Base-by-base conservation (phyloP, 2,113 vertebrate genomes). In the Sclerurus mexicanus region DNA sequence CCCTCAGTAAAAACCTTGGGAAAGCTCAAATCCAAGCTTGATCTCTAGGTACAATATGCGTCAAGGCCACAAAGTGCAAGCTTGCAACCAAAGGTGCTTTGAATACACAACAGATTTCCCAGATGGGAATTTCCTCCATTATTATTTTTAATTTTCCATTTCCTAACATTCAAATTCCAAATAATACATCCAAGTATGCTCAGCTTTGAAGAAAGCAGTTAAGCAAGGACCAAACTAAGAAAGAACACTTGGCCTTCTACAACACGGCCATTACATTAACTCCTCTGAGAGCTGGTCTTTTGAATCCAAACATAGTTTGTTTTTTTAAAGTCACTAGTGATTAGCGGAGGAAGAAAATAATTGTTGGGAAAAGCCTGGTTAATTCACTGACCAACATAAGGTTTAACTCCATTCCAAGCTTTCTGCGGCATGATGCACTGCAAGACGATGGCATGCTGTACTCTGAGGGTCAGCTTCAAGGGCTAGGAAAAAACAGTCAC, bases 91-190 rank as follows among this genome's bases (percentile, higher is more conserved):
- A 94, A 96, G 93, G 95, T 96, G 92, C 80, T 95, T 94, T 95
- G 77, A 95, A 91, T 88, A 84, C 69, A 94, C 69, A 96, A 89
- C 95, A 95, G 73, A 96, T 95, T 93, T 96, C 90, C 93, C 95
- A 95, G 62, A 92, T 95, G 86, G 96, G 89, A 95, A 95, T 96
- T 96, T 93, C 80, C 69, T 94, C 35, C 86, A 90, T 92, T 96
- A 95, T 96, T 96, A 96, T 93, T 96, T 96, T 94, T 96, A 91
- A 95, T 96, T 95, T 97, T 96, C 95, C 95, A 96, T 96, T 97
- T 97, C 95, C 96, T 96, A 96, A 95, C 95, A 97, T 97, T 97
- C 88, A 97, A 95, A 94, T 96, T 87, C 86, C 86, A 92, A 96
- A 97, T 92, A 97, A 96, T 94, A 90, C 92, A 72, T 93, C 92